phyloP scores from a whole-genome alignment of 1,140 invertebrate genomes.

The Panagrolaimus sp. region DNA sequence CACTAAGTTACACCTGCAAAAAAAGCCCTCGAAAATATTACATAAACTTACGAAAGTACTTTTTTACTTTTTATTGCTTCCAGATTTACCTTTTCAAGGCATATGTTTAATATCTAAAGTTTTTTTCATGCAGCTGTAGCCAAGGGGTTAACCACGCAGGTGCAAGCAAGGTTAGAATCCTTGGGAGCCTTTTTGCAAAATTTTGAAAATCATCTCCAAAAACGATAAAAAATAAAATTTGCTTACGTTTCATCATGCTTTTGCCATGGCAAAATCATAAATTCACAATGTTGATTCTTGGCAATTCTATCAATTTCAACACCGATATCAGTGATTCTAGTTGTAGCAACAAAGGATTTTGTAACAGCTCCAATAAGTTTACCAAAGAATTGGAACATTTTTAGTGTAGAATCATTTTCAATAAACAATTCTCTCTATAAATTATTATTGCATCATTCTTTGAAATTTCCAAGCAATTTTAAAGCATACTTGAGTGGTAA shows the following conservation, averaged over 20 bases:
- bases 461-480: background rate
- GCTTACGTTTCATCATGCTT: background rate
- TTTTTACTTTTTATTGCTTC: too few relatives aligned
- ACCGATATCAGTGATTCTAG: slow-evolving; percentile 5
- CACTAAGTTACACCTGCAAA: too few relatives aligned
- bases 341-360: slow-evolving; percentile 10
- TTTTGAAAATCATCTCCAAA: too few relatives aligned
- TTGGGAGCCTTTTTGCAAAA: too few relatives aligned
- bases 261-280: slow-evolving; percentile 17
- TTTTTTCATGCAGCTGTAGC: too few relatives aligned
- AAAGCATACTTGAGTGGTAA: slow-evolving; percentile 12
- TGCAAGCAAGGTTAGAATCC: too few relatives aligned
- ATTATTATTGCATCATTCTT: background rate
- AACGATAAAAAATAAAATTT: background rate
- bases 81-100: too few relatives aligned
- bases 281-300: slow-evolving; percentile 3
- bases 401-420: slow-evolving; percentile 10
- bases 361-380: slow-evolving; percentile 12
- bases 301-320: slow-evolving; percentile 11
- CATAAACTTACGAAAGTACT: too few relatives aligned
- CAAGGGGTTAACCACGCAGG: too few relatives aligned
- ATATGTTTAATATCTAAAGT: too few relatives aligned
- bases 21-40: too few relatives aligned
- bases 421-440: slow-evolving; percentile 11
- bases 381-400: slow-evolving; percentile 15